Evolutionary conservation across 2,888 invertebrate species (phyloP).

Genomic region (Pollenia griseotomentosa): DNA sequence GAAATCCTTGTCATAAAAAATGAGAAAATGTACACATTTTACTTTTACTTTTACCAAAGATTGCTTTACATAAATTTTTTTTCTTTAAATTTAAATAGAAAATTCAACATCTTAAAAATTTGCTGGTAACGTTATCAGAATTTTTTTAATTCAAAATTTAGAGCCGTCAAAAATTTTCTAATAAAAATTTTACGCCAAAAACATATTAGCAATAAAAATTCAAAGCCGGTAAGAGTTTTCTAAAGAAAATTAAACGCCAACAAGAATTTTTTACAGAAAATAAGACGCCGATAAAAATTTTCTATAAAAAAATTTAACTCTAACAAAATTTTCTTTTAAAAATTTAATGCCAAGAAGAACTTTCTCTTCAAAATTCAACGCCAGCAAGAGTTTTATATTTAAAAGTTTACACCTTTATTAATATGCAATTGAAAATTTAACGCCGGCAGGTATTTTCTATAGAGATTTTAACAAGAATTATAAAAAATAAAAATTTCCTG

Average conservation of each 20-base stretch:
- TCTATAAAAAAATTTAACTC: background rate
- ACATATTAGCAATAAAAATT: too few relatives aligned
- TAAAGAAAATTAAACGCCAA: background rate
- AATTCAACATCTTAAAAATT: too few relatives aligned
- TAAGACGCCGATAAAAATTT: background rate
- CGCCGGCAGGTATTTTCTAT: too few relatives aligned
- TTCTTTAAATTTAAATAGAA: too few relatives aligned
- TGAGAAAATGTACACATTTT: slow-evolving; percentile 41
- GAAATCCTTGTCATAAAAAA: slow-evolving; percentile 58
- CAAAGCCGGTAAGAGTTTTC: background rate
- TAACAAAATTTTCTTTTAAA: background rate
- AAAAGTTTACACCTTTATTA: background rate
- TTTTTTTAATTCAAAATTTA: too few relatives aligned
- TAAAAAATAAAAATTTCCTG: too few relatives aligned
- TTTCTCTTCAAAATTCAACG: background rate
- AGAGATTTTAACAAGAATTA: too few relatives aligned
- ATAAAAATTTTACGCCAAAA: too few relatives aligned
- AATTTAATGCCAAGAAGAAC: background rate
- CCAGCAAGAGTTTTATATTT: too few relatives aligned
- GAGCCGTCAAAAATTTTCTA: too few relatives aligned
- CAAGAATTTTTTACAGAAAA: background rate
- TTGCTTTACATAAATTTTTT: slow-evolving; percentile 20
- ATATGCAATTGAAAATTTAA: too few relatives aligned
- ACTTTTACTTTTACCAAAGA: slow-evolving; percentile 65
- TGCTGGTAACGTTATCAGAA: too few relatives aligned